Conservation (phyloP, 2,888 invertebrate genomes). For the Stratiomys singularior region DNA sequence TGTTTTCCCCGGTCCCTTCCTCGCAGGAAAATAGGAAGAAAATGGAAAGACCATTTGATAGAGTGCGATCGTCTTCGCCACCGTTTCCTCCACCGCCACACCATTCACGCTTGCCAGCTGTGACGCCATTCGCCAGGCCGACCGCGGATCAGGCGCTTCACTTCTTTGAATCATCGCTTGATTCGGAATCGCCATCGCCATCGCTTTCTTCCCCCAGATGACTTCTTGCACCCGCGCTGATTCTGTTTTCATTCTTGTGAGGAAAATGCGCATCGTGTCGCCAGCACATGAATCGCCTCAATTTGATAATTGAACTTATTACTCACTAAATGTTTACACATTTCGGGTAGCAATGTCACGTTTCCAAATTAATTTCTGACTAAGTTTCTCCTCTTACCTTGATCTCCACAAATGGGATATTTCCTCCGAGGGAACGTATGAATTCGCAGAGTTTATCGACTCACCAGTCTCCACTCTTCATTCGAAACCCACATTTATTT, state of each 20-base stretch:
- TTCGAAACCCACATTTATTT: too few species aligned
- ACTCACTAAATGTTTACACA: conserved; percentile 7
- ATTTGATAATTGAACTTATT: conserved; percentile 13
- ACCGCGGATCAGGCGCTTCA: background rate
- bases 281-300: background rate
- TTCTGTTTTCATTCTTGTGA: conserved; percentile 23
- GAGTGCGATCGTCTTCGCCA: background rate
- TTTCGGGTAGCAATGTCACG: conserved; percentile 12
- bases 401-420: too few species aligned
- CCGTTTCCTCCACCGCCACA: background rate
- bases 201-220: conserved; percentile 9
- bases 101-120: background rate
- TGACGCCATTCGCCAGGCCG: conserved; percentile 23
- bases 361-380: conserved; percentile 25
- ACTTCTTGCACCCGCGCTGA: conserved; percentile 23
- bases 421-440: too few species aligned
- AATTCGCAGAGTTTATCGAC: too few species aligned
- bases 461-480: too few species aligned
- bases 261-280: conserved; percentile 6
- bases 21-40: background rate
- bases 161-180: conserved; percentile 39
- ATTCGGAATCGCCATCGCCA: conserved; percentile 10
- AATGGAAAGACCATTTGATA: background rate
- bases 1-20: conserved; percentile 6
- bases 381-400: background rate